Evolutionary conservation across 2,888 invertebrate genomes (phyloP), one percentile per base, ranked within the genome.

Genomic region (Sisyra nigra): DNA sequence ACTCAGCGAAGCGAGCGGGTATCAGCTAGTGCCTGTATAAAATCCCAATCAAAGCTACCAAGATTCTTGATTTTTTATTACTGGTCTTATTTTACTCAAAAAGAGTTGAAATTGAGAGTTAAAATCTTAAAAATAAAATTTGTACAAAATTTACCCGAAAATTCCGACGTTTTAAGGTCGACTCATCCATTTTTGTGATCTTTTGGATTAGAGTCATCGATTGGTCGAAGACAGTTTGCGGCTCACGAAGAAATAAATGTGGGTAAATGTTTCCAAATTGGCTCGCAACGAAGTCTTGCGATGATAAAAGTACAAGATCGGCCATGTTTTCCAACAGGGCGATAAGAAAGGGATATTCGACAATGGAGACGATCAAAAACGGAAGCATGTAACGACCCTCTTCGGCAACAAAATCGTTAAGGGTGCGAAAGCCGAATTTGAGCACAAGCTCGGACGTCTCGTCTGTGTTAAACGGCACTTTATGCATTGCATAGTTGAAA

Each of bases 231-330:
- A 72, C 62, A 15, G 70, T 69, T 2, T 68, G 65, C 1, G 66
- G 55, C 56, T 80, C 76, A 31, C 74, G 73, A 43, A 85, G 62
- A 54, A 77, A 76, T 2, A 80, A 64, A 48, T 83, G 71, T 1
- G 81, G 71, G 50, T 81, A 85, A 40, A 82, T 75, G 40, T 77
- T 72, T 40, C 80, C 71, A 53, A 80, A 80, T 44, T 79, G 73
- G 44, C 70, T 72, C 2, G 69, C 66, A 10, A 84, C 61, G 50
- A 82, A 69, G 32, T 75, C 72, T 0, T 72, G 63, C 14, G 74
- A 63, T 3, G 73, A 69, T 46, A 69, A 66, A 50, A 71, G 71
- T 8, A 72, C 69, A 18, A 74, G 56, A 0, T 65, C 64, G 0
- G 76, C 73, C 35, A 80, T 68, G 54, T 80, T 78, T 47, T 71